These are phyloP conservation scores for Leptinotarsa juncta DNA, from an alignment of 2,888 invertebrate genomes.

Conservation along the genomic window DNA sequence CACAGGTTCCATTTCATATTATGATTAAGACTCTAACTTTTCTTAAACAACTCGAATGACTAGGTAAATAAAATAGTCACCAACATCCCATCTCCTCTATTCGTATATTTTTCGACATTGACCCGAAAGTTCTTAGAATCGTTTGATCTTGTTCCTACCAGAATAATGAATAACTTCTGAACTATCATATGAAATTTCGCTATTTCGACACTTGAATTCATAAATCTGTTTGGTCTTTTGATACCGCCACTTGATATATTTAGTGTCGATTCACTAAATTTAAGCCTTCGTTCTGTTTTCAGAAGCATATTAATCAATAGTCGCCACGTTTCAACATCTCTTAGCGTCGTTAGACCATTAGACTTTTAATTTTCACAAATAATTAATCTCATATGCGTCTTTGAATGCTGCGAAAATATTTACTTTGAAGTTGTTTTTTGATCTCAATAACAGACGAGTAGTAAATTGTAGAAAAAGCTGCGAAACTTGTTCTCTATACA, in stretches of 20 bases:
- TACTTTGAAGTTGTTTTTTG: constrained; percentile 52
- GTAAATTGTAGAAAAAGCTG: constrained; percentile 13
- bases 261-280: constrained; percentile 24
- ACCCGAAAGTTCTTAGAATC: no score
- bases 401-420: constrained; percentile 42
- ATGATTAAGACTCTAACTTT: no score
- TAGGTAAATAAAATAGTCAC: no score
- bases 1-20: no score
- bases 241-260: constrained; percentile 9
- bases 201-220: neutral
- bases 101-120: no score
- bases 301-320: constrained; percentile 29
- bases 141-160: no score
- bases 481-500: constrained; percentile 22
- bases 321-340: constrained; percentile 26
- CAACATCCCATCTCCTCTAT: no score
- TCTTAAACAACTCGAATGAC: no score
- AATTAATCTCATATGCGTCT: constrained; percentile 22
- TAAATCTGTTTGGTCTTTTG: neutral
- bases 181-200: neutral
- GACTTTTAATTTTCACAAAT: constrained; percentile 24
- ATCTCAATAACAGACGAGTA: constrained; percentile 45
- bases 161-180: neutral
- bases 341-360: constrained; percentile 18
- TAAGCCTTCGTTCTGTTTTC: constrained; percentile 21